Evolutionary conservation across 2,888 invertebrate species (phyloP), one percentile per base, ranked within the genome.

Genomic region (Cephonodes hylas): DNA sequence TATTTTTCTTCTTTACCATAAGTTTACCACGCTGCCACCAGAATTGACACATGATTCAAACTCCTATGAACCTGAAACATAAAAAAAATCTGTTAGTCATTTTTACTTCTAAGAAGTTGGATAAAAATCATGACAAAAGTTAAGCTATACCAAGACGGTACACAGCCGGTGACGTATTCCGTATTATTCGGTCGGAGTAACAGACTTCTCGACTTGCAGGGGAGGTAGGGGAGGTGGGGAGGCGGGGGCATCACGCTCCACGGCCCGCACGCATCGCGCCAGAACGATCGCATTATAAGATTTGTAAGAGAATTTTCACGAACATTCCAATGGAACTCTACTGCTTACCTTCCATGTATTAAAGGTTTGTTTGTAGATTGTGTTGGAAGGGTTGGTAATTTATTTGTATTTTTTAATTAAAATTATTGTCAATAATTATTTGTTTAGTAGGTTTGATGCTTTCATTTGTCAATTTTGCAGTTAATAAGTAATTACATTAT

Each of bases 271-370:
- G 60, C 57, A 58, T 58, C 31, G 57, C 60, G 34, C 38, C 48
- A 38, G 59, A 42, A 59, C 18, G 45, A 53, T 80, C 78, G 79
- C 73, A 76, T 81, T 81, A 81, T 77, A 70, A 80, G 83, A 85
- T 84, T 84, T 80, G 81, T 78, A 76, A 76, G 79, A 77, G 79
- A 83, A 76, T 81, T 81, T 72, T 63, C 68, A 67, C 68, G 74
- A 74, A 77, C 77, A 77, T 69, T 63, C 69, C 65, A 65, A 61
- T 71, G 63, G 66, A 66, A 64, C 60, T 58, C 23, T 63, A 65
- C 15, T 53, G 27, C 27, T 31, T 67, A 66, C n/a, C n/a, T n/a
- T n/a, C n/a, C n/a, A n/a, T n/a, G n/a, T n/a, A n/a, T n/a, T n/a
- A n/a, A n/a, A n/a, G n/a, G n/a, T n/a, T 62, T 68, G 72, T 65